phyloP scores from a whole-genome alignment of 2,113 vertebrate genomes.

The Meriones unguiculatus region DNA sequence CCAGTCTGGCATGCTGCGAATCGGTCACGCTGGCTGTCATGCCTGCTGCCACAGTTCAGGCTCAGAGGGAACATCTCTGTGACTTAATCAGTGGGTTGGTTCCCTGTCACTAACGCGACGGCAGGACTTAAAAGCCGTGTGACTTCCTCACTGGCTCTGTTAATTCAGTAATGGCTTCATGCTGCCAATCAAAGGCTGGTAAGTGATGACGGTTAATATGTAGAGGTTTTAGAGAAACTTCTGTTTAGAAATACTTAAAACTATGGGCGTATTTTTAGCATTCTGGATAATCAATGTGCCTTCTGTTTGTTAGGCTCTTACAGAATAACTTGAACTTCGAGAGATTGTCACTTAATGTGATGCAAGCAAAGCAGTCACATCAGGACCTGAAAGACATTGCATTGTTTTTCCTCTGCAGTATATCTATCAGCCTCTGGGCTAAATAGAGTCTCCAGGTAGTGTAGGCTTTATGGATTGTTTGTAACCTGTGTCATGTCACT shows the following conservation, averaged over 20 bases:
- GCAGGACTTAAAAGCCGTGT: constrained; percentile 28
- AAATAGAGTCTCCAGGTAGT: background rate
- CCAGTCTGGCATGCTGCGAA: background rate
- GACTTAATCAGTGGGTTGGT: constrained; percentile 68
- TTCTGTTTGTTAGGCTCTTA: constrained; percentile 52
- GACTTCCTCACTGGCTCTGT: constrained; percentile 54
- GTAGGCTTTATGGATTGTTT: constrained; percentile 5
- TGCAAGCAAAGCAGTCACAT: constrained; percentile 58
- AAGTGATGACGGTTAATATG: constrained; percentile 38
- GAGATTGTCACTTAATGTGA: constrained; percentile 38
- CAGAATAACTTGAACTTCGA: constrained; percentile 51
- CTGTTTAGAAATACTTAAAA: constrained; percentile 64
- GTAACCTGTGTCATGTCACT: background rate
- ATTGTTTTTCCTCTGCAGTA: background rate
- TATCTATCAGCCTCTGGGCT: background rate
- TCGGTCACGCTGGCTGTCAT: background rate
- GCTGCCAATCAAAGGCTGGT: background rate
- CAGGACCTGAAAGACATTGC: background rate
- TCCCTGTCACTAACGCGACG: constrained; percentile 54
- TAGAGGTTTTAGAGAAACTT: constrained; percentile 47
- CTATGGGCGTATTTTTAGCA: constrained; percentile 53
- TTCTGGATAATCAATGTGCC: constrained; percentile 59
- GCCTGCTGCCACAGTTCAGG: constrained; percentile 59
- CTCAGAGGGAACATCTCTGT: constrained; percentile 53
- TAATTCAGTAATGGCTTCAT: constrained; percentile 34